Percentiles rank a stretch among this genome's conserved stretches.
Conservation (phyloP, 64 coral and sea anemone genomes). For the Stichodactyla mertensii region DNA sequence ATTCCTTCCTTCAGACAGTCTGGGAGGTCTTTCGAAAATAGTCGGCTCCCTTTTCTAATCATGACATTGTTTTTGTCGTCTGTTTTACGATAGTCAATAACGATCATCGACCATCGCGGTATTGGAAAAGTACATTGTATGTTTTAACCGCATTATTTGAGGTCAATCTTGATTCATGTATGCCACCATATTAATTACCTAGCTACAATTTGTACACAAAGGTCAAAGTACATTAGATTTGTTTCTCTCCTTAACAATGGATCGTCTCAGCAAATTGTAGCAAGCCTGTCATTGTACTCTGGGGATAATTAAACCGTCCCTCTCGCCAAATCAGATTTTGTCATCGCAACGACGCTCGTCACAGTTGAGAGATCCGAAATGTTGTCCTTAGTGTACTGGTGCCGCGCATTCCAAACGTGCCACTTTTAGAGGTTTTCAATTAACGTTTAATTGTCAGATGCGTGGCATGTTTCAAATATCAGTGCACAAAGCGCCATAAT, state of each 20-base stretch:
- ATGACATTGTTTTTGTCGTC: slow-evolving; percentile 1
- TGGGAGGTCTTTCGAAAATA: background rate
- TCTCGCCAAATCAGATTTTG: background rate
- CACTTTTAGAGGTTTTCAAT: slow-evolving; percentile 12
- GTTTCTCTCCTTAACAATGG: background rate
- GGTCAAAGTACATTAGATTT: slow-evolving; percentile 8
- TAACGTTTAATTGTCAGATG: background rate
- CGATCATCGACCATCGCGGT: background rate
- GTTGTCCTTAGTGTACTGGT: background rate
- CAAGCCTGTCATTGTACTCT: background rate
- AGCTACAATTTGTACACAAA: slow-evolving; percentile 9
- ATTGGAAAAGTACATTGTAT: background rate
- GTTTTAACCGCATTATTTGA: slow-evolving; percentile 12
- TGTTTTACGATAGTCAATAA: slow-evolving; percentile 9
- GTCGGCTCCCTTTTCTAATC: background rate
- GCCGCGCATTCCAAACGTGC: slow-evolving; percentile 16
- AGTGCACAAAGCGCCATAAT: background rate
- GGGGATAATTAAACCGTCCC: background rate
- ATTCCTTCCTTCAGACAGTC: background rate
- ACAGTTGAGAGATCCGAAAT: background rate
- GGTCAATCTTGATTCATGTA: slow-evolving; percentile 10
- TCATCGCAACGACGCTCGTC: background rate
- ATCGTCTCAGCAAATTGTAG: background rate
- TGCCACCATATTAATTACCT: slow-evolving; percentile 12
- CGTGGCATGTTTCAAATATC: slow-evolving; percentile 17